Conservation (phyloP, 2,113 vertebrate species). For the Anoura caudifer region DNA sequence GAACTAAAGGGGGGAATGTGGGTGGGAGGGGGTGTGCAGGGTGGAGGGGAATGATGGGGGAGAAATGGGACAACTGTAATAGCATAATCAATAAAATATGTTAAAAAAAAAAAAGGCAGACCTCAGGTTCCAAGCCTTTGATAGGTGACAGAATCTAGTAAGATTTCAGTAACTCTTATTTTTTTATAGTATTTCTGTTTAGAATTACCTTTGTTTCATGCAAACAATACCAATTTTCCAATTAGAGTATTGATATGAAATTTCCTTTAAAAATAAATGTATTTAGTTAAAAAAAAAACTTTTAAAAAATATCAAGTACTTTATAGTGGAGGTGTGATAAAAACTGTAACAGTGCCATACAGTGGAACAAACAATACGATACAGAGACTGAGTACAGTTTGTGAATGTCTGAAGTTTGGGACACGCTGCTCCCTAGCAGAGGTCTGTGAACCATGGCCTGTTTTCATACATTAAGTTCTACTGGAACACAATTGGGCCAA, state of each 20-base stretch:
- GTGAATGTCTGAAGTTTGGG: background rate
- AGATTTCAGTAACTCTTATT: background rate
- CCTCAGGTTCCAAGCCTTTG: background rate
- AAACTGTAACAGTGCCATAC: background rate
- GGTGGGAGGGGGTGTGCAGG: too few relatives aligned
- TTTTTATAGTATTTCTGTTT: background rate
- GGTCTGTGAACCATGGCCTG: background rate
- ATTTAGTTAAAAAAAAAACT: background rate
- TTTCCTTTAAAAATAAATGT: background rate
- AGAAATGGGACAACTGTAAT: too few relatives aligned
- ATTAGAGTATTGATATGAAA: background rate
- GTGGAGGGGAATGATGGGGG: too few relatives aligned
- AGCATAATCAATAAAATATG: too few relatives aligned
- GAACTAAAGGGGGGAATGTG: too few relatives aligned
- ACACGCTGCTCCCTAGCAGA: background rate
- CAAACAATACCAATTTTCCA: background rate
- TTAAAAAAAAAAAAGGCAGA: background rate
- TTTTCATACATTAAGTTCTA: conserved; percentile 44
- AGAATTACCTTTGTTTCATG: background rate
- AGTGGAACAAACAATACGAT: background rate
- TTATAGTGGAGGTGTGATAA: background rate
- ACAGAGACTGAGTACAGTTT: background rate
- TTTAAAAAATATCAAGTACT: background rate
- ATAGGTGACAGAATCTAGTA: background rate
- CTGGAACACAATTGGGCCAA: background rate